Evolutionary conservation across 2,113 vertebrate species (phyloP).

Genomic region (Clarias gariepinus): DNA sequence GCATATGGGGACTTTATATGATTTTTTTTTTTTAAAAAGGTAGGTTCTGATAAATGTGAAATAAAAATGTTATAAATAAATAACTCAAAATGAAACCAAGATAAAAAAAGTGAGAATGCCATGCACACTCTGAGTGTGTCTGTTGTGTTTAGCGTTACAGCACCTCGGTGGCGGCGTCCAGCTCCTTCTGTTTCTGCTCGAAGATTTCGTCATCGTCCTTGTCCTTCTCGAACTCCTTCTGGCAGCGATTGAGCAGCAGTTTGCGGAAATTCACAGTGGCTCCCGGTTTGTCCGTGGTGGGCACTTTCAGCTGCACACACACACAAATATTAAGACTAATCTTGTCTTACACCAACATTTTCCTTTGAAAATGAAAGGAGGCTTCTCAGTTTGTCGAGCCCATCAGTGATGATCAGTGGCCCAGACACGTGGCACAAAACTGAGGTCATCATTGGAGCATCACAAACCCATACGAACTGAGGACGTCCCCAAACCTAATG

Average conservation of each 20-base stretch:
- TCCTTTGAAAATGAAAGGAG: too few species aligned
- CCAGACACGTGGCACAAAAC: slow-evolving; percentile 6
- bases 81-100: too few species aligned
- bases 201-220: slow-evolving; percentile 94
- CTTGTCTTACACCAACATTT: too few species aligned
- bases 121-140: background rate
- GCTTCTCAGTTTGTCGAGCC: slow-evolving; percentile 42
- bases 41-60: too few species aligned
- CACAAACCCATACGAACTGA: background rate
- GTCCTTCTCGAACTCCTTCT: slow-evolving; percentile 98
- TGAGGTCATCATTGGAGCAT: background rate
- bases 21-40: too few species aligned
- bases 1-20: too few species aligned
- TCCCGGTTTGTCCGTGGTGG: slow-evolving; percentile 89
- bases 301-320: slow-evolving; percentile 85
- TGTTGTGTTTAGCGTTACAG: background rate
- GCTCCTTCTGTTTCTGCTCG: slow-evolving; percentile 94
- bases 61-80: too few species aligned
- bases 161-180: slow-evolving; percentile 81
- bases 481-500: background rate
- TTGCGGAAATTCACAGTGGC: slow-evolving; percentile 94
- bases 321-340: too few species aligned
- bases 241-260: slow-evolving; percentile 94
- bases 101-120: too few species aligned
- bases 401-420: slow-evolving; percentile 7